Conservation (phyloP, 64 coral and sea anemone genomes). For the Orbicella faveolata region DNA sequence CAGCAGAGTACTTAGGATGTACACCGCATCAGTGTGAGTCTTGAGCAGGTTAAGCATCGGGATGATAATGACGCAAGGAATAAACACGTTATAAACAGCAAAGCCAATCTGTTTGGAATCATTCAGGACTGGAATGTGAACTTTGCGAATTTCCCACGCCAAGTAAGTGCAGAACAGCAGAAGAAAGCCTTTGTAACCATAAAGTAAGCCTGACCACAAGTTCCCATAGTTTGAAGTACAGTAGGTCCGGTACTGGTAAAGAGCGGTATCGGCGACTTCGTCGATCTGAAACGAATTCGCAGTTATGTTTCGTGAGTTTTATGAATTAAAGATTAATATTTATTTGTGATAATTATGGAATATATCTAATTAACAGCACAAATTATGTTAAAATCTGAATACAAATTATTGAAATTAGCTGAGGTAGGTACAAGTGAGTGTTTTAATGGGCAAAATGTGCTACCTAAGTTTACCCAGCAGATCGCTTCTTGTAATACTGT, state of each 20-base stretch:
- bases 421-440: too few relatives aligned
- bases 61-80: conserved; percentile 69
- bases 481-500: too few relatives aligned
- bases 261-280: conserved; percentile 20
- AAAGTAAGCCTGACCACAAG: conserved; percentile 52
- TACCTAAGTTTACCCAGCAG: too few relatives aligned
- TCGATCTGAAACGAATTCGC: conserved; percentile 24
- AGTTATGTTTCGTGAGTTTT: not conserved
- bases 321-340: too few relatives aligned
- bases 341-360: too few relatives aligned
- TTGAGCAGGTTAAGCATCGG: conserved; percentile 61
- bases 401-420: too few relatives aligned
- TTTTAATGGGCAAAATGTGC: too few relatives aligned
- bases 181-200: conserved; percentile 78
- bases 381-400: too few relatives aligned
- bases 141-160: conserved; percentile 74
- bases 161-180: conserved; percentile 67
- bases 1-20: conserved; percentile 48
- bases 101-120: conserved; percentile 82
- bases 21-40: conserved; percentile 29
- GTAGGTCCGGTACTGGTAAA: conserved; percentile 34
- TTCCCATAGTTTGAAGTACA: conserved; percentile 65
- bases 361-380: too few relatives aligned
- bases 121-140: conserved; percentile 66
- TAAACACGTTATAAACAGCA: conserved; percentile 75